Base-by-base conservation (phyloP, 2,797 vertebrate species). In the Arnoldichthys spilopterus region DNA sequence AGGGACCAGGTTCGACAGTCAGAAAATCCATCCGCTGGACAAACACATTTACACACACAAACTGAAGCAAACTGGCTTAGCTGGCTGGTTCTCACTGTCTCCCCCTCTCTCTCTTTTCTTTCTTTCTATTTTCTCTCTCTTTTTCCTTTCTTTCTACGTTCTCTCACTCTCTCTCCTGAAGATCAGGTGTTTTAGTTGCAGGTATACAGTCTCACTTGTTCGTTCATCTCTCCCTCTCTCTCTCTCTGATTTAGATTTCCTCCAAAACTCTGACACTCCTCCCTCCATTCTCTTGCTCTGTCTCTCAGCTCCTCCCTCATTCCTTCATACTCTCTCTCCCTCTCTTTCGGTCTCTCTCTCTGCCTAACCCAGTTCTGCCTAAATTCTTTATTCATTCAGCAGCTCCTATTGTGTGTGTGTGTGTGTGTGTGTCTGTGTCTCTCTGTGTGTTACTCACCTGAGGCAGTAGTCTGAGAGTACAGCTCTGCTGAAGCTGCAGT, bases 341-440 rank as follows among this genome's bases (percentile, higher is more conserved):
- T 74, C 74, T 68, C 72, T 61, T 3, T 78, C 30, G 78, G 4
- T 74, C 49, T 67, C 34, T 37, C 34, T 37, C 34, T 37, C 34
- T 37, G 34, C 34, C 34, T 66, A 77, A 56, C 83, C 72, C 64
- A 68, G 30, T 78, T 49, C 82, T 86, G 76, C 85, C 51, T 74
- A 87, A 88, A 91, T 89, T 90, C 90, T 90, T 89, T n/a, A 84
- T 78, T 72, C 66, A 20, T 13, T 8, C 8, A 37, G 3, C 3
- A 37, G n/a, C n/a, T n/a, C n/a, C n/a, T n/a, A n/a, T n/a, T n/a
- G n/a, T n/a, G n/a, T n/a, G n/a, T n/a, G n/a, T 3, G 34, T 8
- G 34, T 37, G 3, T 8, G 8, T 37, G 34, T 37, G 34, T 3
- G 34, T 37, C 3, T 37, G 34, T 3, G 34, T 8, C n/a, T n/a